Conservation (phyloP, 1,140 invertebrate genomes). For the Halesus radiatus region DNA sequence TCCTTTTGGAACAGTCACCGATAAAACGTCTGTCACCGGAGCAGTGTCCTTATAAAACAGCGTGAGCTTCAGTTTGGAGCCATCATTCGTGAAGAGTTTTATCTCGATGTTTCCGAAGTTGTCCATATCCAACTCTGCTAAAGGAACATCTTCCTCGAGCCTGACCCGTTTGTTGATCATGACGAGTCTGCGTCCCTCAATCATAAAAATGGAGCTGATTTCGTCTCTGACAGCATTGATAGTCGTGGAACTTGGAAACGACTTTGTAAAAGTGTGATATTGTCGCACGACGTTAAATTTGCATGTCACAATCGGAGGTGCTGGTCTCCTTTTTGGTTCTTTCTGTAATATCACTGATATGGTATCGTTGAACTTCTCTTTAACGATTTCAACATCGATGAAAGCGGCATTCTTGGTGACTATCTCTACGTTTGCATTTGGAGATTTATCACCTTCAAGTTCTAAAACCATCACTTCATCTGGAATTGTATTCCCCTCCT, state of each 20-base stretch:
- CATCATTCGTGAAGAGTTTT: slow-evolving; percentile 66
- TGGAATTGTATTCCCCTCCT: slow-evolving; percentile 29
- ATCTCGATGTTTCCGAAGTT: slow-evolving; percentile 67
- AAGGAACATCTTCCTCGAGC: slow-evolving; percentile 63
- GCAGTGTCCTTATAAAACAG: slow-evolving; percentile 65
- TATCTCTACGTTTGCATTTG: slow-evolving; percentile 32
- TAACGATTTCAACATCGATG: slow-evolving; percentile 45
- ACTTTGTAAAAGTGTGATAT: slow-evolving; percentile 65
- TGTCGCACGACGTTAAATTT: slow-evolving; percentile 67
- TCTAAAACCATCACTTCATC: slow-evolving; percentile 31
- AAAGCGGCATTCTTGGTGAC: slow-evolving; percentile 44
- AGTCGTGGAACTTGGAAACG: slow-evolving; percentile 65
- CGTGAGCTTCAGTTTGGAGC: slow-evolving; percentile 64
- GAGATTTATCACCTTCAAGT: slow-evolving; percentile 7
- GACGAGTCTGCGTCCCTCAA: slow-evolving; percentile 62
- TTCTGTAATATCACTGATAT: slow-evolving; percentile 46
- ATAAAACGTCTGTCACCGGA: slow-evolving; percentile 70
- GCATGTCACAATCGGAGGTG: slow-evolving; percentile 46
- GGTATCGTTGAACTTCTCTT: slow-evolving; percentile 47
- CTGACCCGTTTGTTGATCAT: slow-evolving; percentile 62
- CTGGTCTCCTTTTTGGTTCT: slow-evolving; percentile 27
- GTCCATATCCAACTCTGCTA: slow-evolving; percentile 67
- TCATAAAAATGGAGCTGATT: slow-evolving; percentile 63
- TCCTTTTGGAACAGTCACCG: slow-evolving; percentile 67
- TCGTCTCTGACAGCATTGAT: slow-evolving; percentile 67